Evolutionary conservation across 53 echinoderm and acorn worm genomes (phyloP), one percentile per base, ranked within the genome.

Genomic region (Glandiceps talaboti): DNA sequence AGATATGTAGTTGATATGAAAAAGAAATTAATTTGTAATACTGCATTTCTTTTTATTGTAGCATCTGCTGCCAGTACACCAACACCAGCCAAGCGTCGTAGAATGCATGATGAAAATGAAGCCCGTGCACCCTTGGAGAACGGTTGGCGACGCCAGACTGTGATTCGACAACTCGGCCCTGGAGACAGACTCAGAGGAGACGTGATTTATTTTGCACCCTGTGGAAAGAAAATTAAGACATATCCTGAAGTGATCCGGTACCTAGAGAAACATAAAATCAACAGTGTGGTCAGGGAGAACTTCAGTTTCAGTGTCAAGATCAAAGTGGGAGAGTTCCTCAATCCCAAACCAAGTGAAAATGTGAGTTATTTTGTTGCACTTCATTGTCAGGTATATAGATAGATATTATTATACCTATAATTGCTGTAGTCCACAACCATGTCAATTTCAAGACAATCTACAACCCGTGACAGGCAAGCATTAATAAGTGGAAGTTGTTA

Each of bases 261-360:
- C 85, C 91, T 99, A 30, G 91, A 99, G 81, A 76, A 92, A 29
- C 84, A 92, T 29, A 91, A 89, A 30, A 93, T 99, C 79, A 79
- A 81, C 28, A 82, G 82, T 25, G 93, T 99, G 28, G 85, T 85
- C 26, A 73, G 99, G 14, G 99, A 99, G n/a, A 92, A 99, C 84
- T 99, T 99, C 88, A 99, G 99, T 77, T 99, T 90, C 85, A 99
- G 99, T 76, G 99, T 90, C 73, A 99, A 99, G 88, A 91, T 99
- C 75, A 77, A 91, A 29, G 86, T 99, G 14, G 99, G 99, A 30
- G 99, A 99, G 82, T 99, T 93, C 84, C 85, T 99, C 32, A 93
- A 93, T 30, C 99, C 99, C 27, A 99, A 93, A 73, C 99, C 91
- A 30, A 91, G 93, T 6, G 99, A 93, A 78, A 87, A 83, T 76